Evolutionary conservation across 1,140 invertebrate genomes (phyloP).

Genomic region (Gryllus bimaculatus): DNA sequence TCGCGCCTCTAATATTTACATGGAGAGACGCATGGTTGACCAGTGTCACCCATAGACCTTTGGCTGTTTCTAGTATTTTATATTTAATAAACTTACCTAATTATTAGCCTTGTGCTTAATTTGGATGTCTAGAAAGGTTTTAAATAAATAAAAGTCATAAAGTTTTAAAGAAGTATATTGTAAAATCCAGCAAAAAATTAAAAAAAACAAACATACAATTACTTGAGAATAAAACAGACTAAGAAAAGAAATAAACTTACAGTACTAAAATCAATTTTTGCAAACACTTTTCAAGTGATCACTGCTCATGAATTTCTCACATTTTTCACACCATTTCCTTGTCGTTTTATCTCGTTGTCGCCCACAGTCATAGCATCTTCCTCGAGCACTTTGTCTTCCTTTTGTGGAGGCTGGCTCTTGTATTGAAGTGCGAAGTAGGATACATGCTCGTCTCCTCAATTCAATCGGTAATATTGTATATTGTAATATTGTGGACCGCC

Average conservation of each 20-base stretch:
- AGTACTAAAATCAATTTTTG: neutral
- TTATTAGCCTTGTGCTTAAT: no score
- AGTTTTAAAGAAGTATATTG: neutral
- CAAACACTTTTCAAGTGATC: slow-evolving; percentile 12
- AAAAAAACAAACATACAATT: neutral
- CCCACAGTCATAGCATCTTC: slow-evolving; percentile 10
- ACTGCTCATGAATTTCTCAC: neutral
- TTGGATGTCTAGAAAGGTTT: neutral
- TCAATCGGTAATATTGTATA: neutral
- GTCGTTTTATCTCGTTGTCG: neutral
- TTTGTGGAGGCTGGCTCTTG: neutral
- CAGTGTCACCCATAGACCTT: neutral
- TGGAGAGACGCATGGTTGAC: neutral
- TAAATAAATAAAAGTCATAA: neutral
- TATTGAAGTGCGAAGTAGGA: neutral
- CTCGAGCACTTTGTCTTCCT: neutral
- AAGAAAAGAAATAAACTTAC: neutral
- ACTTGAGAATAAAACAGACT: neutral
- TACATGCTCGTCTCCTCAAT: slow-evolving; percentile 6
- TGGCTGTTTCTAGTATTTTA: no score
- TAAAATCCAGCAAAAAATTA: neutral
- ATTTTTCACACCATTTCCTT: slow-evolving; percentile 11
- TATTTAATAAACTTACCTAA: no score
- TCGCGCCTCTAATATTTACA: neutral
- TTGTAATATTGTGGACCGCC: no score